Evolutionary conservation across 1,140 invertebrate species (phyloP).

Genomic region (Mercenaria mercenaria): DNA sequence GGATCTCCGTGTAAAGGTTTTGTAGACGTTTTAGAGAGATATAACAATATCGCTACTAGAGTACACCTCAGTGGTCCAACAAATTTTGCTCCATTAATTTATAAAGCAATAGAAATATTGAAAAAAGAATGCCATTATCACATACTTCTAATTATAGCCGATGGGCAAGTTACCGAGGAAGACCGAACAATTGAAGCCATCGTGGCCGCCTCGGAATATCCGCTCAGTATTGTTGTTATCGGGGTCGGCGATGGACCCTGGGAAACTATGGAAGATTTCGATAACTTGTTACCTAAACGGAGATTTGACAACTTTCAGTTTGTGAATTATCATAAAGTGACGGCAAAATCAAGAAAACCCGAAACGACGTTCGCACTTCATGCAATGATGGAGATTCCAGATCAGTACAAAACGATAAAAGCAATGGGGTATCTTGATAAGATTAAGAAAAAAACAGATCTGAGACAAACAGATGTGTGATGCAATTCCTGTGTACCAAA

Average conservation of each 20-base stretch:
- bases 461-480: constrained; percentile 41
- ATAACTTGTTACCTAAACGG: constrained; percentile 87
- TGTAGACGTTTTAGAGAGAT: constrained; percentile 85
- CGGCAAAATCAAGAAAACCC: constrained; percentile 85
- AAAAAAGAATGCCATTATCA: constrained; percentile 86
- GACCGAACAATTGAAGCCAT: constrained; percentile 86
- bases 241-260: constrained; percentile 88
- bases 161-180: constrained; percentile 88
- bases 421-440: constrained; percentile 80
- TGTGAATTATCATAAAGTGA: constrained; percentile 87
- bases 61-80: constrained; percentile 87
- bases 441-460: constrained; percentile 41
- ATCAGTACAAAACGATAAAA: constrained; percentile 88
- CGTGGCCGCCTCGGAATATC: constrained; percentile 87
- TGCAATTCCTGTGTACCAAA: background rate
- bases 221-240: constrained; percentile 88
- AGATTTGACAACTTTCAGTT: constrained; percentile 89
- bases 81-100: constrained; percentile 87
- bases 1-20: constrained; percentile 84
- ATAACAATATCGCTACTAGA: constrained; percentile 79
- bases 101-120: constrained; percentile 86
- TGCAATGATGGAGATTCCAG: constrained; percentile 88
- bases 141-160: constrained; percentile 88
- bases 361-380: constrained; percentile 87
- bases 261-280: constrained; percentile 88